Percentiles rank a stretch among this genome's conserved stretches.
phyloP scores from a whole-genome alignment of 1,140 invertebrate species.

The Musca vetustissima region DNA sequence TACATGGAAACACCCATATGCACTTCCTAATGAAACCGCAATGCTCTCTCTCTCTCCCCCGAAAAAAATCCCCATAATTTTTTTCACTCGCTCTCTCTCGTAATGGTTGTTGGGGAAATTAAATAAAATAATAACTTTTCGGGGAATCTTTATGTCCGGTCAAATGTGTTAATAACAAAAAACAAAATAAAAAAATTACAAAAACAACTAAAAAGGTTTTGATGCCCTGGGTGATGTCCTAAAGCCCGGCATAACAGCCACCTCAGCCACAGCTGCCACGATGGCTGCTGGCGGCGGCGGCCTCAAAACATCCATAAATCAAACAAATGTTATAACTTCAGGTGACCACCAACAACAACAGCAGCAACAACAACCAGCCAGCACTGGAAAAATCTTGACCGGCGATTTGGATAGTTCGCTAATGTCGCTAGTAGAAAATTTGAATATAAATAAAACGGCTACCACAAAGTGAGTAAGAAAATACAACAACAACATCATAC shows the following conservation, averaged over 20 bases:
- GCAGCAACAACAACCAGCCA: constrained; percentile 52
- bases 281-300: too few species aligned
- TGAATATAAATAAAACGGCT: constrained; percentile 82
- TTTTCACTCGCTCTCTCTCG: too few species aligned
- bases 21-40: too few species aligned
- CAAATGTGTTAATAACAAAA: constrained; percentile 14
- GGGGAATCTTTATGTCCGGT: not conserved
- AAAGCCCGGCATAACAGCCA: constrained; percentile 59
- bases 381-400: constrained; percentile 75
- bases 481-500: not conserved
- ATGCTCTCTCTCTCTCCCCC: too few species aligned
- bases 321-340: constrained; percentile 53
- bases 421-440: constrained; percentile 86
- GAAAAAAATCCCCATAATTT: too few species aligned
- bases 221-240: constrained; percentile 73
- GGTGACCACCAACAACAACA: constrained; percentile 51
- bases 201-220: constrained; percentile 66
- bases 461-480: constrained; percentile 68
- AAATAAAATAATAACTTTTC: constrained; percentile 6
- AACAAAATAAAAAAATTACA: too few species aligned
- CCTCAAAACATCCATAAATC: constrained; percentile 50
- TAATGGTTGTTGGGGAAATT: too few species aligned
- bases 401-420: constrained; percentile 91
- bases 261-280: constrained; percentile 32
- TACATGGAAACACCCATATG: too few species aligned